A percentile compares a stretch with the other conserved stretches of the same genome.
Conservation (phyloP, 2,888 invertebrate species). For the Ctena decussata region DNA sequence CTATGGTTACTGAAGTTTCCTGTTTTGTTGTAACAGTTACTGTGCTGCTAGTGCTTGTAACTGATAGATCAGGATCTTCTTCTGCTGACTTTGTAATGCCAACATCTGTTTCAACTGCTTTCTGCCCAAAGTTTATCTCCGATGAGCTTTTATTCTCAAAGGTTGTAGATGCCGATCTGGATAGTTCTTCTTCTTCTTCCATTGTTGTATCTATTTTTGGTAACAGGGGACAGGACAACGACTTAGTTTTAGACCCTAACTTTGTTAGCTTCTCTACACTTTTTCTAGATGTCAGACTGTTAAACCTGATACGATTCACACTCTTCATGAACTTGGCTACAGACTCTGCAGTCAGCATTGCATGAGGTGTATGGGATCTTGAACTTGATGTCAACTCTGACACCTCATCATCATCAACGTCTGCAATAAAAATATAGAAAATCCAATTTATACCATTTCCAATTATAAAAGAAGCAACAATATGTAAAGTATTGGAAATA, state of each 20-base stretch:
- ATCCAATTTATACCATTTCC: too few relatives aligned
- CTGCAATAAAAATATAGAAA: not conserved
- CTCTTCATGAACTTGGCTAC: slow-evolving; percentile 83
- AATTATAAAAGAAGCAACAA: too few relatives aligned
- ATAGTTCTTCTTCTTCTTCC: slow-evolving; percentile 59
- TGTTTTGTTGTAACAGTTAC: slow-evolving; percentile 47
- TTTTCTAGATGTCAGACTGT: slow-evolving; percentile 73
- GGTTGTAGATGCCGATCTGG: slow-evolving; percentile 56
- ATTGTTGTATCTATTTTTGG: slow-evolving; percentile 58
- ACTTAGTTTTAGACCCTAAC: slow-evolving; percentile 56
- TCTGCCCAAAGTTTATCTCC: not conserved
- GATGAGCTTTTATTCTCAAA: not conserved
- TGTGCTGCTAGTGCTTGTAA: slow-evolving; percentile 44
- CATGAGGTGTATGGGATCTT: slow-evolving; percentile 16
- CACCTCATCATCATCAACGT: slow-evolving; percentile 72
- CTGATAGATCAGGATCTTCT: slow-evolving; percentile 22
- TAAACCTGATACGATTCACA: slow-evolving; percentile 83
- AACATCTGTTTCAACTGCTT: not conserved
- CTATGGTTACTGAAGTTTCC: slow-evolving; percentile 23
- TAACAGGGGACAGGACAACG: slow-evolving; percentile 74
- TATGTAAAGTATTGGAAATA: too few relatives aligned
- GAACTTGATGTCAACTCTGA: slow-evolving; percentile 68
- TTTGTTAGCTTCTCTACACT: slow-evolving; percentile 47
- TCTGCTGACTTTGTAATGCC: not conserved
- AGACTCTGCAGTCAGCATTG: slow-evolving; percentile 79